These are phyloP conservation scores for Leptinotarsa rubiginosa DNA, from an alignment of 2,888 invertebrate genomes.

Conservation along the genomic window DNA sequence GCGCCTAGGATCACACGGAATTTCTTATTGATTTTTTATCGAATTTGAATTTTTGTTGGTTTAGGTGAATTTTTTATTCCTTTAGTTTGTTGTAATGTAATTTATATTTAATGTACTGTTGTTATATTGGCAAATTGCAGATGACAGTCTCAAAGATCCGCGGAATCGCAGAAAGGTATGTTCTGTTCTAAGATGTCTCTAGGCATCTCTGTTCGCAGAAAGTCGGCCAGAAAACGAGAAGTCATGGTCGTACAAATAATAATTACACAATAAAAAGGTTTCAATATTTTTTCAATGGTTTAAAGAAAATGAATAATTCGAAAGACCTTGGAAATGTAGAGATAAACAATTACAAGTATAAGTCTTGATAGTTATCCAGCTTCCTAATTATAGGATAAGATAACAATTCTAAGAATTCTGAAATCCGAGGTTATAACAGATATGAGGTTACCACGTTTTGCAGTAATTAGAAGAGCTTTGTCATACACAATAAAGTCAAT, in stretches of 20 bases:
- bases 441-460: conserved; percentile 14
- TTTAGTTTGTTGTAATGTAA: no score
- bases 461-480: conserved; percentile 16
- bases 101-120: no score
- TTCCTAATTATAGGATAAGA: conserved; percentile 9
- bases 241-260: background rate
- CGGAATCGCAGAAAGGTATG: no score
- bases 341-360: conserved; percentile 8
- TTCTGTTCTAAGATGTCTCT: no score
- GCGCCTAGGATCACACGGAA: no score
- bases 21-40: no score
- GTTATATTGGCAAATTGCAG: no score
- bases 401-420: background rate
- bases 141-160: no score
- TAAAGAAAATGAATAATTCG: background rate
- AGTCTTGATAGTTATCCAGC: background rate
- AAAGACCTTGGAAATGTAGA: background rate
- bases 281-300: background rate
- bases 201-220: no score
- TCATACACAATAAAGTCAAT: background rate
- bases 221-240: background rate
- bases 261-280: background rate
- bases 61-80: no score
- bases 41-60: no score
- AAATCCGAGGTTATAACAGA: conserved; percentile 7